Conservation (phyloP, 2,888 invertebrate genomes). For the Geophilus truncorum region DNA sequence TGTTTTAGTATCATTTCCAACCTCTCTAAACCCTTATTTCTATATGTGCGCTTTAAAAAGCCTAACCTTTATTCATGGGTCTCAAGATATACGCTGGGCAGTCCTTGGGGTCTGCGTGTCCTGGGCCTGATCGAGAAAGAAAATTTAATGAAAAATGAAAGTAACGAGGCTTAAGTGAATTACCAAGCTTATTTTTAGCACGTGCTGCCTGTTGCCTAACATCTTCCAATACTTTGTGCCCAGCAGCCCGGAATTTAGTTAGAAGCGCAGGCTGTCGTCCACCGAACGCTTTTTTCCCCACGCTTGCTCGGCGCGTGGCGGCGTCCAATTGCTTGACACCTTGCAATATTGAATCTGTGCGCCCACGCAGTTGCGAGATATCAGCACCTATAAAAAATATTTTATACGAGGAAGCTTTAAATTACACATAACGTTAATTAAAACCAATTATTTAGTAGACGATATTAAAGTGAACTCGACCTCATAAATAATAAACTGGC, state of each 20-base stretch:
- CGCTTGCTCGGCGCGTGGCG: constrained; percentile 14
- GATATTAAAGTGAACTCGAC: too few species aligned
- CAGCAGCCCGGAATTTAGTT: constrained; percentile 31
- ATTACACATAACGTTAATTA: too few species aligned
- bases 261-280: constrained; percentile 24
- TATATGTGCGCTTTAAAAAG: too few species aligned
- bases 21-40: too few species aligned
- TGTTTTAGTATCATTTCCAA: too few species aligned
- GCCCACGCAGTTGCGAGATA: not conserved
- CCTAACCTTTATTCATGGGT: constrained; percentile 14
- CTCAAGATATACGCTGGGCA: constrained; percentile 9
- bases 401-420: too few species aligned
- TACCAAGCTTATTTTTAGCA: constrained; percentile 32
- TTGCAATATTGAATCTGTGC: constrained; percentile 27
- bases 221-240: constrained; percentile 33
- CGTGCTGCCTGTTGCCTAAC: constrained; percentile 31
- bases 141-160: not conserved
- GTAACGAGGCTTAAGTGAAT: not conserved
- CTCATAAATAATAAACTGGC: too few species aligned
- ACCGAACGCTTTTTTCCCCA: constrained; percentile 28
- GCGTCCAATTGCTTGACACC: not conserved
- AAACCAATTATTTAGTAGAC: too few species aligned
- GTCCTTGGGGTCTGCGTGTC: not conserved
- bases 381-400: not conserved
- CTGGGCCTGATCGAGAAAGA: not conserved